Evolutionary conservation across 2,113 vertebrate species (phyloP).

Genomic region (Oncorhynchus mykiss): DNA sequence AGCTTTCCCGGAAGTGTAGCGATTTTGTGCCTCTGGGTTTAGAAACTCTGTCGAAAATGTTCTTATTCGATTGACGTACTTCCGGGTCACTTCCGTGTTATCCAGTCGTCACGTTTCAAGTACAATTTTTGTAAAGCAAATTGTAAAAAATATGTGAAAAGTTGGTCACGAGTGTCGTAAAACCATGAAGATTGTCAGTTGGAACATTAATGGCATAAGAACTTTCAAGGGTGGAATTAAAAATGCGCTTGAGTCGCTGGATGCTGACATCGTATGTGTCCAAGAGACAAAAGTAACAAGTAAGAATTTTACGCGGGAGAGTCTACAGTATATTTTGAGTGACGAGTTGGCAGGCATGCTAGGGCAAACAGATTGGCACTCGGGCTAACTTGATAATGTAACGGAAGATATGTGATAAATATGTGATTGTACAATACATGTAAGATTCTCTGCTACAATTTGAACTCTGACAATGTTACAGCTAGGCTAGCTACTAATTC

Average conservation of each 20-base stretch:
- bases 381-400: no score
- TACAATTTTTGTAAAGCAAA: neutral
- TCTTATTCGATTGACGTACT: neutral
- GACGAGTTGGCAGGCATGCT: no score
- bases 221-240: slow-evolving; percentile 66
- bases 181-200: slow-evolving; percentile 81
- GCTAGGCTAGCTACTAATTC: neutral
- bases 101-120: neutral
- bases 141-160: neutral
- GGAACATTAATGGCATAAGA: slow-evolving; percentile 89
- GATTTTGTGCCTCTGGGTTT: no score
- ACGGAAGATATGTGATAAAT: no score
- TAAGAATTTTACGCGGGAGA: no score
- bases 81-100: slow-evolving; percentile 53
- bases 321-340: no score
- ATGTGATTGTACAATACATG: no score
- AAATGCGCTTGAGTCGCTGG: slow-evolving; percentile 30
- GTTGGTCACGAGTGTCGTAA: neutral
- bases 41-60: no score
- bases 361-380: no score
- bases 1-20: no score
- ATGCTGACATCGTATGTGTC: no score
- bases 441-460: neutral
- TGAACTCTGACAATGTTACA: neutral
- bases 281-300: no score